Evolutionary conservation across 2,797 vertebrate species (phyloP).

Genomic region (Darevskia mixta): DNA sequence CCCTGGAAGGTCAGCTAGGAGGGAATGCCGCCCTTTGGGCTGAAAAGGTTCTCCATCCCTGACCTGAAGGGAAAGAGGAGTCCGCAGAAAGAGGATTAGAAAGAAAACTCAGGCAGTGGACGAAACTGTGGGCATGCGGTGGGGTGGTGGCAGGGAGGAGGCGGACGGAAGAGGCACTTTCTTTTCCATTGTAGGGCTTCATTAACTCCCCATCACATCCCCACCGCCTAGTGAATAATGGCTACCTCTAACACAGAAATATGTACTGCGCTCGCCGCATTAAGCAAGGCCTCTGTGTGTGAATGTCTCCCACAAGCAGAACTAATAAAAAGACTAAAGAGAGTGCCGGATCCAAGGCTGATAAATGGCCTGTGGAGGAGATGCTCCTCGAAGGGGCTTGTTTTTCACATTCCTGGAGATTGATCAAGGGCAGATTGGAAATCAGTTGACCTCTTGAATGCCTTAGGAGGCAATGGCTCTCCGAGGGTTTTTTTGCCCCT

Average conservation of each 20-base stretch:
- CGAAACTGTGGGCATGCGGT: neutral
- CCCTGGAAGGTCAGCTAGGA: too few relatives aligned
- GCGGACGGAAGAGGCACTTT: conserved; percentile 8
- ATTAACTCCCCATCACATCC: conserved; percentile 46
- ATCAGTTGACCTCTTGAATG: conserved; percentile 54
- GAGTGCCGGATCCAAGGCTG: conserved; percentile 57
- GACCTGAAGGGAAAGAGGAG: neutral
- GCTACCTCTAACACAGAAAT: conserved; percentile 43
- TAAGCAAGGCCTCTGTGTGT: conserved; percentile 57
- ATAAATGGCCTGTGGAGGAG: conserved; percentile 63
- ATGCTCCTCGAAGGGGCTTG: neutral
- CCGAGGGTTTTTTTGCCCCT: conserved; percentile 22
- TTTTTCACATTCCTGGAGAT: conserved; percentile 57
- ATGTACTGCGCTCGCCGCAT: conserved; percentile 59
- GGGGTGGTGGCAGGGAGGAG: neutral
- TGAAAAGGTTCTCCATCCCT: neutral
- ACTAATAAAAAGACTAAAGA: conserved; percentile 74
- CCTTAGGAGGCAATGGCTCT: conserved; percentile 46
- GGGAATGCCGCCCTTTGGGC: too few relatives aligned
- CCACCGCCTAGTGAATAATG: conserved; percentile 25
- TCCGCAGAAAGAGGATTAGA: conserved; percentile 18
- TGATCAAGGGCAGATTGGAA: conserved; percentile 55
- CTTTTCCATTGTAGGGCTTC: conserved; percentile 30
- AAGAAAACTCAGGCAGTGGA: neutral
- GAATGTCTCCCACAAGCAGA: conserved; percentile 69